Evolutionary conservation across 2,797 vertebrate species (phyloP).

Genomic region (Paguma larvata): DNA sequence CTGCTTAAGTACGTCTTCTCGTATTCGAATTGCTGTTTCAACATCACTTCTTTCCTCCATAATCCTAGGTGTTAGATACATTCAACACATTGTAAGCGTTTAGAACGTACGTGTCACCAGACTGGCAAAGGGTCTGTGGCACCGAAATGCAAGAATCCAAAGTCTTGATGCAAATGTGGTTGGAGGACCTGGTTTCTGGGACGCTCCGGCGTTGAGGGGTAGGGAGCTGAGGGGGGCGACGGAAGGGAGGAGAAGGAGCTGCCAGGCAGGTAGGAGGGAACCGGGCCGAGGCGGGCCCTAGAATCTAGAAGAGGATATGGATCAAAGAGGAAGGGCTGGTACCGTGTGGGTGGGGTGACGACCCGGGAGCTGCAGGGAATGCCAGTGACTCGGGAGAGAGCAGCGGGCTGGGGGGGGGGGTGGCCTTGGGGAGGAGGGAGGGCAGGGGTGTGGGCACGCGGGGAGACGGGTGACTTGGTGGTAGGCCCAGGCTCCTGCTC

Average conservation of each 20-base stretch:
- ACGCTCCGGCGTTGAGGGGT: fast-evolving
- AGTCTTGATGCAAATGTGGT: neutral
- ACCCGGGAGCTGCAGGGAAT: neutral
- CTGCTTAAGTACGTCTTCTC: neutral
- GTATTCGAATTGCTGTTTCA: neutral
- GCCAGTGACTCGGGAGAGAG: too few relatives aligned
- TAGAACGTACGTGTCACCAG: neutral
- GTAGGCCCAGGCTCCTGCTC: neutral
- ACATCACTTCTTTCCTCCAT: neutral
- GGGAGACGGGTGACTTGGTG: too few relatives aligned
- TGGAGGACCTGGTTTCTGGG: neutral
- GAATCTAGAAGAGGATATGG: neutral
- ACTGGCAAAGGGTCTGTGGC: neutral
- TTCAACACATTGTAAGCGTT: neutral
- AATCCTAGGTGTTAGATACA: neutral
- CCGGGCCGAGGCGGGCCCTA: too few relatives aligned
- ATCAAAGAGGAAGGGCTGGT: neutral
- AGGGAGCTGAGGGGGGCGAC: neutral
- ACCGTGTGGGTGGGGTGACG: fast-evolving
- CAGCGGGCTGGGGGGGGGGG: too few relatives aligned
- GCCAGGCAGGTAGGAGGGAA: neutral
- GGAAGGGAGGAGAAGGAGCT: neutral
- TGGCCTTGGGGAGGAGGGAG: neutral
- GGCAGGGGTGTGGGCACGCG: neutral
- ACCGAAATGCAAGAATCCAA: neutral